Evolutionary conservation across 2,113 vertebrate species (phyloP).

Genomic region (Melierax canorus): DNA sequence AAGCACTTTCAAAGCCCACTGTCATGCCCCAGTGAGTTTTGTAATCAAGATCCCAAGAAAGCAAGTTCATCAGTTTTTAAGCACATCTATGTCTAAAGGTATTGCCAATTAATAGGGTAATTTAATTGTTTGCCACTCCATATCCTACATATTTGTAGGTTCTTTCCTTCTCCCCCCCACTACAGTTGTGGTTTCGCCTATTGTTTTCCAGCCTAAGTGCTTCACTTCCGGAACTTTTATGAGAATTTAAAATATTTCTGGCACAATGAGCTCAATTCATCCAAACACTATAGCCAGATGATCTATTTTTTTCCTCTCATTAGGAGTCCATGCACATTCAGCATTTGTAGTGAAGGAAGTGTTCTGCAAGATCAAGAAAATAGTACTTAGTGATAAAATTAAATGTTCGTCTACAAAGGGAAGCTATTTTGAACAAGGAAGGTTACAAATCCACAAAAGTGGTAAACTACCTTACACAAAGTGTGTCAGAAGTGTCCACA

Average conservation of each 20-base stretch:
- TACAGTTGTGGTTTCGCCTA: neutral
- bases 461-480: neutral
- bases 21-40: neutral
- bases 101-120: neutral
- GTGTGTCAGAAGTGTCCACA: neutral
- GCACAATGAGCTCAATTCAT: neutral
- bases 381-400: neutral
- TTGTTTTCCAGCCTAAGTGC: neutral
- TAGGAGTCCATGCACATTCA: neutral
- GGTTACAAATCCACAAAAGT: neutral
- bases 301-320: neutral
- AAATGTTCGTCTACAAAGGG: neutral
- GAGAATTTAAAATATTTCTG: neutral
- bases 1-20: neutral
- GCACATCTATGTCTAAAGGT: neutral
- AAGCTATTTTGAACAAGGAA: neutral
- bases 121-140: neutral
- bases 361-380: neutral
- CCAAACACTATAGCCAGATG: neutral
- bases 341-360: neutral
- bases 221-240: neutral
- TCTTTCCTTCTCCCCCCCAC: neutral
- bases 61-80: neutral
- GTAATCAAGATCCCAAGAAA: neutral
- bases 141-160: neutral